A percentile compares a stretch with the other conserved stretches of the same genome.
These are phyloP conservation scores for Cataglyphis albicans DNA, from an alignment of 2,888 invertebrate species.

Conservation along the genomic window DNA sequence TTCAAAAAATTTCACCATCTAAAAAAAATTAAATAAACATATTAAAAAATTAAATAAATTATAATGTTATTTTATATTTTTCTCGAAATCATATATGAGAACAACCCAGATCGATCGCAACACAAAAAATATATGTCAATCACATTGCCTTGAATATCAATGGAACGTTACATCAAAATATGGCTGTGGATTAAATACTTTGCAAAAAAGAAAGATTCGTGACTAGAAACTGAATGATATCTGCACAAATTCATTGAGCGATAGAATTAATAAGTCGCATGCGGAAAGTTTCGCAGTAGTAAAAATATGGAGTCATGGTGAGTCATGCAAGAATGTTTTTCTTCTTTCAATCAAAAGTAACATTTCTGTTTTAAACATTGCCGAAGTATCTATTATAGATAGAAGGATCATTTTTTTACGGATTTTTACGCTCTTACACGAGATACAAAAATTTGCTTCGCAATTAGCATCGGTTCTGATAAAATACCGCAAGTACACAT, in stretches of 20 bases:
- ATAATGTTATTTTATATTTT: constrained; percentile 1
- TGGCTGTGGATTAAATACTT: not conserved
- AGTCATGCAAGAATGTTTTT: not conserved
- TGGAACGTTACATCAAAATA: not conserved
- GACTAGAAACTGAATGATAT: constrained; percentile 1
- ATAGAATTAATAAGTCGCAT: not conserved
- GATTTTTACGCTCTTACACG: not conserved
- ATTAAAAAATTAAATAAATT: constrained; percentile 6
- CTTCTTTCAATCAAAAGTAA: not conserved
- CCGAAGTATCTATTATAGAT: not conserved
- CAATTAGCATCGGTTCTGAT: not conserved
- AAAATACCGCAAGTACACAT: not conserved
- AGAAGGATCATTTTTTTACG: too few species aligned
- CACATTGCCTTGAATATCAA: not conserved
- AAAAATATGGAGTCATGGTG: not conserved
- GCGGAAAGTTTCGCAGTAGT: constrained; percentile 12
- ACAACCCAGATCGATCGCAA: not conserved
- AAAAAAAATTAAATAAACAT: not conserved
- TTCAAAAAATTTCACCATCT: not conserved
- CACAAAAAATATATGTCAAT: not conserved
- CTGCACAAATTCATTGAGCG: not conserved
- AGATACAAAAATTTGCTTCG: not conserved
- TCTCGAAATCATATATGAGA: constrained; percentile 4
- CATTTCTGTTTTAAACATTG: not conserved
- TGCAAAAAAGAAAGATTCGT: not conserved